phyloP scores from a whole-genome alignment of 2,888 invertebrate species.

The Dasypolia templi region DNA sequence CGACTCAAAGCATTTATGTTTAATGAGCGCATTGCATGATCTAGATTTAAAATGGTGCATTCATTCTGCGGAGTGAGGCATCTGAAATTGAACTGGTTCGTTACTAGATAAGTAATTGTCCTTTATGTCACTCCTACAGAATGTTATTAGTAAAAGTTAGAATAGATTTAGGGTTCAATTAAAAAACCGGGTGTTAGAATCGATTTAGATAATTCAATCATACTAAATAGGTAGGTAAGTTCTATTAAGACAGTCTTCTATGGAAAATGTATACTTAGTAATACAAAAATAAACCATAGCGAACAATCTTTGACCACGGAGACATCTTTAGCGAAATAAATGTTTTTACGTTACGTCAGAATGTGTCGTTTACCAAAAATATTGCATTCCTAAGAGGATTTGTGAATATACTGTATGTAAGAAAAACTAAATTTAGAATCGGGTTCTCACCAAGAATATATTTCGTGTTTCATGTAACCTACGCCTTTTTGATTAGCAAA shows the following conservation, averaged over 20 bases:
- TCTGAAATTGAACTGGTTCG: not conserved
- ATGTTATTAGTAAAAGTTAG: not conserved
- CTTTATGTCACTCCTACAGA: not conserved
- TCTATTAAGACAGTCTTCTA: not conserved
- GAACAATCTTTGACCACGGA: constrained; percentile 26
- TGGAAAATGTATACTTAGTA: constrained; percentile 10
- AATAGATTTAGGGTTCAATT: not conserved
- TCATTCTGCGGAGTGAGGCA: not conserved
- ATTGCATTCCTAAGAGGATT: not conserved
- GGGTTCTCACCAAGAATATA: not conserved
- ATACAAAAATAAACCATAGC: constrained; percentile 32
- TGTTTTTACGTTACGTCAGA: not conserved
- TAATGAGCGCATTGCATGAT: constrained; percentile 1
- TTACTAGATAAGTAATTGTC: constrained; percentile 7
- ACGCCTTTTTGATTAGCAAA: not conserved
- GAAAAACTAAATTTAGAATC: not conserved
- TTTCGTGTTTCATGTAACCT: not conserved
- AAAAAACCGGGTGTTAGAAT: not conserved
- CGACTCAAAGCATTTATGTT: not conserved
- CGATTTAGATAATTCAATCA: not conserved
- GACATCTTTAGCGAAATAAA: constrained; percentile 31
- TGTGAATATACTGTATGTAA: not conserved
- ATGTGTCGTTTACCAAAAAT: constrained; percentile 8
- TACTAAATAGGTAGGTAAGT: not conserved
- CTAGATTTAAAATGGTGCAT: not conserved